These are phyloP conservation scores for Himalopsyche japonica DNA, from an alignment of 2,888 invertebrate species.

Conservation along the genomic window DNA sequence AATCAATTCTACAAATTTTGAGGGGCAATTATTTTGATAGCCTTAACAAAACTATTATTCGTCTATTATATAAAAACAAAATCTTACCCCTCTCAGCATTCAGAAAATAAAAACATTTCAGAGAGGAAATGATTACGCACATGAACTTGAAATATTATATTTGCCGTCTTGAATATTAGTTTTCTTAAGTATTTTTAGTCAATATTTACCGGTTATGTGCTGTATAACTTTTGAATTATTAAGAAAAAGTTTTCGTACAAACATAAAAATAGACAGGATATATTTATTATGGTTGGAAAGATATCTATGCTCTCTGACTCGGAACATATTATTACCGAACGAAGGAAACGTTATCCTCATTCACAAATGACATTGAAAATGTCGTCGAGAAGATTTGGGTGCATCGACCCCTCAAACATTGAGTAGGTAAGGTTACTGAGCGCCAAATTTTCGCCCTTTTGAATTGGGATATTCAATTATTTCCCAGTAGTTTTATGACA, in stretches of 20 bases:
- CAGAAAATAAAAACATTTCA: too few species aligned
- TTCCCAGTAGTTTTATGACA: neutral
- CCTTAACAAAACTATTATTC: too few species aligned
- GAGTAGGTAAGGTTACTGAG: neutral
- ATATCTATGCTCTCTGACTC: neutral
- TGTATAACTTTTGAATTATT: neutral
- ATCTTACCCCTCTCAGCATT: too few species aligned
- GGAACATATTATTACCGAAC: neutral
- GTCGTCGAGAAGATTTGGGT: neutral
- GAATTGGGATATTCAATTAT: neutral
- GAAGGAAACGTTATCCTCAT: neutral
- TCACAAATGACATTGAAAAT: neutral
- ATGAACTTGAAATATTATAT: too few species aligned
- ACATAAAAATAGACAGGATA: neutral
- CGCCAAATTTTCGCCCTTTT: neutral
- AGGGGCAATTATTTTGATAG: too few species aligned
- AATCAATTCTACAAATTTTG: too few species aligned
- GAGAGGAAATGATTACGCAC: too few species aligned
- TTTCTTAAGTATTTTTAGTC: neutral
- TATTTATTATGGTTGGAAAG: neutral
- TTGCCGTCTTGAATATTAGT: too few species aligned
- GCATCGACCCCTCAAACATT: neutral
- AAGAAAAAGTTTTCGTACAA: neutral
- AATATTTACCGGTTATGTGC: neutral
- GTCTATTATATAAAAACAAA: too few species aligned